Evolutionary conservation across 1,140 invertebrate genomes (phyloP), one percentile per base, ranked within the genome.

Genomic region (Hylyphantes graminicola): DNA sequence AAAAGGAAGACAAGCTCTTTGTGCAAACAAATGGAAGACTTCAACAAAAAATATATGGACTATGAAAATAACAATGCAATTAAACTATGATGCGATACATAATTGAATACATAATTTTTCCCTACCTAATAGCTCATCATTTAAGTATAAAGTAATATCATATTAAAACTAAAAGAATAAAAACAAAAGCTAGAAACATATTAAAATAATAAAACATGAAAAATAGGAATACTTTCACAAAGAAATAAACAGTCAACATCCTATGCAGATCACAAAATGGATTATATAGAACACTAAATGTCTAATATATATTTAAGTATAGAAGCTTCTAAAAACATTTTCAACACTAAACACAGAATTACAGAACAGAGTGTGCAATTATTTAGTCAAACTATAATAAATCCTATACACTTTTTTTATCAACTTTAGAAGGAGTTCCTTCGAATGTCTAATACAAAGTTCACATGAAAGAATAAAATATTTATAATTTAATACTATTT

Each of bases 401-500:
- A 77, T 61, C 70, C 82, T 83, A 59, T 55, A 83, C 72, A 76
- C 15, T 67, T 61, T 83, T 85, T 64, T 35, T 10, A 48, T 19
- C 15, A 73, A 77, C 73, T 77, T 63, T 73, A 61, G 19, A 76
- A 65, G 65, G 53, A 77, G 73, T 21, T 53, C 19, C 74, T 70
- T 51, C 48, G 51, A 70, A 35, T 35, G 21, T 59, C 82, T 85
- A 85, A 85, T 85, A 77, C 72, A 77, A 85, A 85, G 53, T 83
- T 75, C 68, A 85, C 51, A 74, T 85, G 57, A 85, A 85, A 85
- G 82, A 85, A 85, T 85, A 85, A 85, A 85, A 85, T 85, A 76
- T 85, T 76, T 85, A 85, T 85, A 85, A 19, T 85, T 85, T 85
- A 85, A 85, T 85, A 85, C 82, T 85, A 85, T 85, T 70, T 76